Evolutionary conservation across 1,140 invertebrate species (phyloP).

Genomic region (Drosophila bocki): DNA sequence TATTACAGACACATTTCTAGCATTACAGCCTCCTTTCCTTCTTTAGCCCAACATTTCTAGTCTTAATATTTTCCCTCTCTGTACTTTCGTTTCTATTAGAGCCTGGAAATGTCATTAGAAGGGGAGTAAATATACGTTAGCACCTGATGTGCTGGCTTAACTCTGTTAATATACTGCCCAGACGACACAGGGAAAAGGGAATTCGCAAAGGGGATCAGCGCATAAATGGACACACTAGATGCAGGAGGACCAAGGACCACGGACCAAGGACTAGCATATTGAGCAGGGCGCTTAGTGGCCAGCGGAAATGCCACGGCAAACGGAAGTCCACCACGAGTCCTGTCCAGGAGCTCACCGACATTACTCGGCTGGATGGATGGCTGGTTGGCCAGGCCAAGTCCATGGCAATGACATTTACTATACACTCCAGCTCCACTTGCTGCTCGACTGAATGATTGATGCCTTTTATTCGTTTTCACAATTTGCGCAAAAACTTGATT

Average conservation of each 20-base stretch:
- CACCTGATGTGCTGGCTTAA: constrained; percentile 40
- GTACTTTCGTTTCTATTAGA: constrained; percentile 31
- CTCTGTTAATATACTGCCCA: constrained; percentile 51
- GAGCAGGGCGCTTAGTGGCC: constrained; percentile 29
- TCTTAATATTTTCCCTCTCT: constrained; percentile 3
- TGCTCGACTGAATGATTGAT: constrained; percentile 80
- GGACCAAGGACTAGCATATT: constrained; percentile 20
- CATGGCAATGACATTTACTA: constrained; percentile 77
- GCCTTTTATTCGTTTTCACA: constrained; percentile 75
- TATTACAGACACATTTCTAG: neutral
- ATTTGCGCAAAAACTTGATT: constrained; percentile 68
- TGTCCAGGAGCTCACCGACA: constrained; percentile 24
- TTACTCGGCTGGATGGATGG: neutral
- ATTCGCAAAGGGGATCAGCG: constrained; percentile 51
- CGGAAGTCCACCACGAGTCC: constrained; percentile 52
- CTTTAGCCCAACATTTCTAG: too few relatives aligned
- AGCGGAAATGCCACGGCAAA: constrained; percentile 65
- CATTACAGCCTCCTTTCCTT: neutral
- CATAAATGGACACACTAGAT: constrained; percentile 45
- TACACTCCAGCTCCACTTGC: constrained; percentile 77
- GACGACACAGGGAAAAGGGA: constrained; percentile 38
- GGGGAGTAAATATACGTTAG: constrained; percentile 26
- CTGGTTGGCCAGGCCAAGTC: constrained; percentile 2
- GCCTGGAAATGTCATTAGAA: constrained; percentile 43
- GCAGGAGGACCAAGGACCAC: neutral